phyloP scores from a whole-genome alignment of 2,797 vertebrate species.

The Emydoidea blandingii region DNA sequence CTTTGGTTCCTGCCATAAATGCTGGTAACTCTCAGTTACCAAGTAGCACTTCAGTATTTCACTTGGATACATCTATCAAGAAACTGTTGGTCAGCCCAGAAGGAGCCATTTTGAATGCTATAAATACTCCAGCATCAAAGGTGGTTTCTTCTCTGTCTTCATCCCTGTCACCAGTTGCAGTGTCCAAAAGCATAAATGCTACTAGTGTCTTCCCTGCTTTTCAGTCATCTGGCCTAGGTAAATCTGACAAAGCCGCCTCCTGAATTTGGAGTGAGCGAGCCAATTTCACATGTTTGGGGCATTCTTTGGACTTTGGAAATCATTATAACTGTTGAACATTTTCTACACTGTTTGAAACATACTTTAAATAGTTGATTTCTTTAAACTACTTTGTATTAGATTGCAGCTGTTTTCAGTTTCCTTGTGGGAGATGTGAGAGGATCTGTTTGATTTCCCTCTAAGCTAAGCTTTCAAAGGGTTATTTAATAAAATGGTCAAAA shows the following conservation, averaged over 20 bases:
- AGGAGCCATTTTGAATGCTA: constrained; percentile 89
- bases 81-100: constrained; percentile 92
- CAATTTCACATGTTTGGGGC: constrained; percentile 76
- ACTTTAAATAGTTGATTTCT: constrained; percentile 59
- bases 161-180: constrained; percentile 76
- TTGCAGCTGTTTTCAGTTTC: constrained; percentile 64
- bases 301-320: constrained; percentile 77
- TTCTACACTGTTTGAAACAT: constrained; percentile 75
- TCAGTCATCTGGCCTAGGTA: constrained; percentile 80
- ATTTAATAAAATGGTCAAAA: constrained; percentile 63
- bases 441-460: constrained; percentile 56
- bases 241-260: constrained; percentile 84
- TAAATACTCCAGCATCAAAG: constrained; percentile 82
- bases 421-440: constrained; percentile 47
- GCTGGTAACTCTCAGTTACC: constrained; percentile 70
- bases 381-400: constrained; percentile 57
- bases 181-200: constrained; percentile 80
- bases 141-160: constrained; percentile 75
- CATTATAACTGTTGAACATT: constrained; percentile 72
- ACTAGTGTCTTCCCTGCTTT: constrained; percentile 77
- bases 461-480: constrained; percentile 65
- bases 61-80: constrained; percentile 81
- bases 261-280: constrained; percentile 78
- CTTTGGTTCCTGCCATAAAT: constrained; percentile 72
- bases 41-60: constrained; percentile 77